phyloP scores from a whole-genome alignment of 2,888 invertebrate species.

The Gryllus longicercus region DNA sequence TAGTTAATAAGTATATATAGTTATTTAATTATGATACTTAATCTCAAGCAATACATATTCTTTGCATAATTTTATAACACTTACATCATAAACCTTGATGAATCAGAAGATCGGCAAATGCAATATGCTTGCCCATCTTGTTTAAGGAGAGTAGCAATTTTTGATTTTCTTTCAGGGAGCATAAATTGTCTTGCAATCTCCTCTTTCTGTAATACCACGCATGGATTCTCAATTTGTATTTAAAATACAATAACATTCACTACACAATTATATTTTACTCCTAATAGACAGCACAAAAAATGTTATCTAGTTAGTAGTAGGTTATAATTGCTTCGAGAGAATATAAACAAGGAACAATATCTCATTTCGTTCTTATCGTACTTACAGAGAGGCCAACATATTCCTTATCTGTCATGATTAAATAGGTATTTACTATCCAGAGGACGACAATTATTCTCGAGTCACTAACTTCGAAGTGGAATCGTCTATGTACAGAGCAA shows the following conservation, averaged over 20 bases:
- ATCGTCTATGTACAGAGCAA: neutral
- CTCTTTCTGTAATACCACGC: conserved; percentile 60
- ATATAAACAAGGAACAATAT: neutral
- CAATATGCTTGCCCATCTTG: conserved; percentile 93
- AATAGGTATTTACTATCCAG: too few species aligned
- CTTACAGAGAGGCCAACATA: conserved; percentile 37
- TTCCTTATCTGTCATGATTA: conserved; percentile 37
- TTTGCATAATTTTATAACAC: conserved; percentile 41
- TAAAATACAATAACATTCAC: neutral
- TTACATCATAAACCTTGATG: conserved; percentile 94
- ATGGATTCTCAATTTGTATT: too few species aligned
- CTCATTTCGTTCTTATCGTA: neutral
- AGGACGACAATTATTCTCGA: too few species aligned
- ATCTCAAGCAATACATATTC: neutral
- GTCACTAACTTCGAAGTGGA: too few species aligned
- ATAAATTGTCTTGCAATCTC: conserved; percentile 88
- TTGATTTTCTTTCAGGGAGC: conserved; percentile 83
- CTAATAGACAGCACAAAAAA: neutral
- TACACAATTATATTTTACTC: neutral
- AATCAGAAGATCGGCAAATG: conserved; percentile 89
- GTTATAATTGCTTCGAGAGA: neutral
- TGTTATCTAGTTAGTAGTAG: neutral
- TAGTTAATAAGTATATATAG: too few species aligned
- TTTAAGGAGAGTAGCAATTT: conserved; percentile 80
- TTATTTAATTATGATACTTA: too few species aligned